Percentiles rank a stretch among this genome's conserved stretches.
Evolutionary conservation across 2,797 vertebrate species (phyloP).

Genomic region (Lateolabrax maculatus): DNA sequence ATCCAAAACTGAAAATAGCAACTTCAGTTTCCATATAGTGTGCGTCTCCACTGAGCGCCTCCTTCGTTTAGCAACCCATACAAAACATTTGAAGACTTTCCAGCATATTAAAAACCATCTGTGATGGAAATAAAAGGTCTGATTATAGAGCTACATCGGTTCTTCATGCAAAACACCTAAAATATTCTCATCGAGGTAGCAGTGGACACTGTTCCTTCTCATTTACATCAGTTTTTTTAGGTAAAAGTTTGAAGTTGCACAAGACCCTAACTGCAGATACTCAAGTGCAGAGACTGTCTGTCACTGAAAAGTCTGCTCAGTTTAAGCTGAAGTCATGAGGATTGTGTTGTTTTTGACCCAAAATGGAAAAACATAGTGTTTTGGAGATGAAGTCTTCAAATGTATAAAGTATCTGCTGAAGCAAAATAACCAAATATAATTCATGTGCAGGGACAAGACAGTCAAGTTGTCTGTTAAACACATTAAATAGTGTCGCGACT

Average conservation of each 20-base stretch:
- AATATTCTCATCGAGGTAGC: conserved; percentile 54
- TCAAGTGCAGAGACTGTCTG: background rate
- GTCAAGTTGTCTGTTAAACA: no score
- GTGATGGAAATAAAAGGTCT: background rate
- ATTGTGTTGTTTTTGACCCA: background rate
- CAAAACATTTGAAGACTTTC: conserved; percentile 1
- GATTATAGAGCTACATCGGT: conserved; percentile 34
- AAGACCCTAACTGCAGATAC: background rate
- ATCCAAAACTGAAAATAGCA: conserved; percentile 11
- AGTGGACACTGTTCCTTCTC: conserved; percentile 3
- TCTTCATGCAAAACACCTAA: conserved; percentile 64
- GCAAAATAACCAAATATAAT: background rate
- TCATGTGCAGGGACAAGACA: background rate
- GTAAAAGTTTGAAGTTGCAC: background rate
- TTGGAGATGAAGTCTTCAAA: conserved; percentile 22
- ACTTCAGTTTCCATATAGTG: conserved; percentile 2
- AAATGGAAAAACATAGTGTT: conserved; percentile 48
- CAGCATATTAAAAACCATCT: conserved; percentile 24
- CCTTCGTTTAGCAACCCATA: background rate
- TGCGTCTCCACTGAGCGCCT: background rate
- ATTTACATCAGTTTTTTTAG: background rate
- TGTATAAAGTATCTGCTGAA: conserved; percentile 32
- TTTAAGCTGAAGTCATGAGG: background rate
- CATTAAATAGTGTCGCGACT: background rate
- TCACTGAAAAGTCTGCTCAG: conserved; percentile 1